Percentiles rank a stretch among this genome's conserved stretches.
Conservation (phyloP, 1,140 invertebrate genomes). For the Ectropis grisescens region DNA sequence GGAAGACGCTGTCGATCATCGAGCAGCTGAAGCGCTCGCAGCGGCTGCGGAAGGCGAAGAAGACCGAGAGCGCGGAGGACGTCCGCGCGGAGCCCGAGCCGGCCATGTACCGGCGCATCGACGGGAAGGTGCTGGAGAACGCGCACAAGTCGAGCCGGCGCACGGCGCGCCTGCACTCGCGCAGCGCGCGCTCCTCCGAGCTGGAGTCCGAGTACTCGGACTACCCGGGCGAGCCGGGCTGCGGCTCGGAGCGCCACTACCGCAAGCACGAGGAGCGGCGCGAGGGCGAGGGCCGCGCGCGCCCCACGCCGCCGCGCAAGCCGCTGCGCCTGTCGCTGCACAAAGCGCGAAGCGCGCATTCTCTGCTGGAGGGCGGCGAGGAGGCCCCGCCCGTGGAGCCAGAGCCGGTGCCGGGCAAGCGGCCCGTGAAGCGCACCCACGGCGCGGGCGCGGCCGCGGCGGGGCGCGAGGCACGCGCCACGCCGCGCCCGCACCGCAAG, state of each 20-base stretch:
- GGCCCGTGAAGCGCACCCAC: slow-evolving; percentile 47
- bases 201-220: slow-evolving; percentile 75
- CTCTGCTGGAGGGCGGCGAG: slow-evolving; percentile 70
- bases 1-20: slow-evolving; percentile 57
- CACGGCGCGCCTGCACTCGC: slow-evolving; percentile 61
- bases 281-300: slow-evolving; percentile 56
- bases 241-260: slow-evolving; percentile 55
- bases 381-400: slow-evolving; percentile 39
- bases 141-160: slow-evolving; percentile 63
- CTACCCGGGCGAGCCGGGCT: slow-evolving; percentile 49
- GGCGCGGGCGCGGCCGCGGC: slow-evolving; percentile 33
- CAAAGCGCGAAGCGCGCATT: slow-evolving; percentile 84
- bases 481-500: slow-evolving; percentile 34
- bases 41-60: slow-evolving; percentile 47
- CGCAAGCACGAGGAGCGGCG: slow-evolving; percentile 53
- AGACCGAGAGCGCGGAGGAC: slow-evolving; percentile 54
- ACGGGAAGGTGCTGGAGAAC: slow-evolving; percentile 65
- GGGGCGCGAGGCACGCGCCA: slow-evolving; percentile 31
- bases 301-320: slow-evolving; percentile 87
- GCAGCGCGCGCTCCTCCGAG: slow-evolving; percentile 76
- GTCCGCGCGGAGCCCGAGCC: slow-evolving; percentile 44
- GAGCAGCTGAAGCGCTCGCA: slow-evolving; percentile 59
- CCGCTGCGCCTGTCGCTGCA: slow-evolving; percentile 85
- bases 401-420: slow-evolving; percentile 26
- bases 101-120: slow-evolving; percentile 55